Evolutionary conservation across 2,113 vertebrate genomes (phyloP).

Genomic region (Cacatua alba): DNA sequence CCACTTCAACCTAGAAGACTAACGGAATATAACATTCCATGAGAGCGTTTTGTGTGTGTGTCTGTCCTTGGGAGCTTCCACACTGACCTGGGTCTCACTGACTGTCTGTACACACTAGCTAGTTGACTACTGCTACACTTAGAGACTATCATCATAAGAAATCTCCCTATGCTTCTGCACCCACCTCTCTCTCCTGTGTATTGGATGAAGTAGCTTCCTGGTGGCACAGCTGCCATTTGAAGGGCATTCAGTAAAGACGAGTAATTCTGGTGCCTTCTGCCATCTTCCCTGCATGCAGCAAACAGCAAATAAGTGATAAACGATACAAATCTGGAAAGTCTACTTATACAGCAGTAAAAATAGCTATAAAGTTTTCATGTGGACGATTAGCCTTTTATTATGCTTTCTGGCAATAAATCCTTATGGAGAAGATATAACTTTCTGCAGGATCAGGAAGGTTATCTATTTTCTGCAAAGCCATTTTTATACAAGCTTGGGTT

Average conservation of each 20-base stretch:
- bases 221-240: background rate
- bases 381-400: background rate
- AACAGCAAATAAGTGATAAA: background rate
- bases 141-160: background rate
- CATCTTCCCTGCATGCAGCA: background rate
- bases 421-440: background rate
- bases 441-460: background rate
- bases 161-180: background rate
- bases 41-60: background rate
- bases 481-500: constrained; percentile 20
- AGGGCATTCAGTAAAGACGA: background rate
- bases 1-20: background rate
- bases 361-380: background rate
- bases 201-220: background rate
- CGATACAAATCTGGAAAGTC: background rate
- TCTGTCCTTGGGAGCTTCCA: background rate
- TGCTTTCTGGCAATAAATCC: background rate
- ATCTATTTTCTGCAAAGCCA: constrained; percentile 29
- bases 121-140: background rate
- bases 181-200: background rate
- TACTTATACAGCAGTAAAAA: background rate
- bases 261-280: background rate
- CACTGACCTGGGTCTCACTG: background rate
- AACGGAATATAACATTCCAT: background rate
- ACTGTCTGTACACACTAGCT: background rate